Base-by-base conservation (phyloP, 2,888 invertebrate species). In the Marasmarcha lunaedactyla region DNA sequence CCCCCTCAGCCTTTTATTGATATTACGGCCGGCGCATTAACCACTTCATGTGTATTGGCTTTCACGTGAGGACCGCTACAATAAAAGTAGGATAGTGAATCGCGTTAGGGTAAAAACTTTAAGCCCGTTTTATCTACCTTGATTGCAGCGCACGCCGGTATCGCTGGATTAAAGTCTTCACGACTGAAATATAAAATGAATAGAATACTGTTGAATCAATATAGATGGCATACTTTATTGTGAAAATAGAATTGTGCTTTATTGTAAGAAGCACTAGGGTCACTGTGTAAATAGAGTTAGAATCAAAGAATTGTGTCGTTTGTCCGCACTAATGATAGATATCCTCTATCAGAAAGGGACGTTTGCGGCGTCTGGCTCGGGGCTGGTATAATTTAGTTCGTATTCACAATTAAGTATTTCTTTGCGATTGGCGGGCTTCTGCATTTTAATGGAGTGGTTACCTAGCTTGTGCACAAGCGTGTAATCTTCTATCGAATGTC, bases 11-110 rank as follows among this genome's bases (percentile, higher is more conserved):
- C 63, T 62, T 63, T 71, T 78, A 74, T 70, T 74, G 72, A 72
- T 71, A 74, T 72, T 69, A 68, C 66, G 61, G 67, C 60, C 59
- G 67, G 60, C 60, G 63, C 70, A 71, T 71, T 73, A 74, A 71
- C 62, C 67, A 71, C 70, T 73, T 63, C 58, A 60, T 58, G 59
- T 64, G 66, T 71, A 69, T 72, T 66, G 66, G 64, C 66, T 68
- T 66, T 59, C 65, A 61, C 52, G 54, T 56, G 56, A 62, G 54
- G 48, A 49, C 54, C 51, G 50, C 59, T 55, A 64, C 60, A 63
- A 70, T 71, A 72, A 70, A 71, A 70, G 59, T 63, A 54, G 49
- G 51, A 53, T 58, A 55, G 52, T 46, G 49, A 52, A 57, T 56
- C 52, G 55, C 45, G 46, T 51, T 56, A 49, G 52, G 46, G 50